phyloP scores from a whole-genome alignment of 2,888 invertebrate genomes.

The Lasius fuliginosus region DNA sequence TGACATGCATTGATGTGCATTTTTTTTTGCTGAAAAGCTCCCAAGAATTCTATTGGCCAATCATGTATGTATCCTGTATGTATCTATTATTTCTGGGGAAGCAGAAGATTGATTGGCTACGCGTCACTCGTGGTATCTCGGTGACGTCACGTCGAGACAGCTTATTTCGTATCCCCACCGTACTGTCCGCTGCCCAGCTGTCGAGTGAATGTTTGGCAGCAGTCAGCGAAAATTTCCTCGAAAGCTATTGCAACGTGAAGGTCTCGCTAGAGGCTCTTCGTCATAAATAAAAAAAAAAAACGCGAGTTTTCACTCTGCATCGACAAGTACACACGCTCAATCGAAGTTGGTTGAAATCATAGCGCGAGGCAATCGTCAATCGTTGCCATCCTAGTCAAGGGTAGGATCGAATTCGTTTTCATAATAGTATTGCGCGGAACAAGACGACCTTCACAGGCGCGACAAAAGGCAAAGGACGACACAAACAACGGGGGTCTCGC shows the following conservation, averaged over 20 bases:
- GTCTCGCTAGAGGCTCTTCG: neutral
- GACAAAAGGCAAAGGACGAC: conserved; percentile 72
- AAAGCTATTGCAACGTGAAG: neutral
- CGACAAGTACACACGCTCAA: neutral
- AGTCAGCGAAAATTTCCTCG: conserved; percentile 53
- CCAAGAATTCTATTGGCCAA: too few relatives aligned
- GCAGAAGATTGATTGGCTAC: neutral
- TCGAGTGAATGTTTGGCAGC: conserved; percentile 71
- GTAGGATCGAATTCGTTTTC: conserved; percentile 6
- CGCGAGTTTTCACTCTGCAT: neutral
- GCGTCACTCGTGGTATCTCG: conserved; percentile 14
- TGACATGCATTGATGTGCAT: too few relatives aligned
- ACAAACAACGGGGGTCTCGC: conserved; percentile 17
- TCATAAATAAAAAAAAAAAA: neutral
- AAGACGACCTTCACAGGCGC: conserved; percentile 80
- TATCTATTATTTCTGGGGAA: conserved; percentile 25
- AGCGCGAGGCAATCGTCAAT: neutral
- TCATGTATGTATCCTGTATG: neutral
- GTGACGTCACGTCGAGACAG: conserved; percentile 69
- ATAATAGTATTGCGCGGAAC: conserved; percentile 80
- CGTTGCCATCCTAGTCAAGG: neutral
- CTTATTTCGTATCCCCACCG: conserved; percentile 68
- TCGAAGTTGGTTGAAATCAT: neutral
- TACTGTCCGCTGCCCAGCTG: conserved; percentile 70
- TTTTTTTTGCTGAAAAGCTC: too few relatives aligned